Conservation (phyloP, 92 coral and sea anemone genomes). For the Zoanthus sociatus region DNA sequence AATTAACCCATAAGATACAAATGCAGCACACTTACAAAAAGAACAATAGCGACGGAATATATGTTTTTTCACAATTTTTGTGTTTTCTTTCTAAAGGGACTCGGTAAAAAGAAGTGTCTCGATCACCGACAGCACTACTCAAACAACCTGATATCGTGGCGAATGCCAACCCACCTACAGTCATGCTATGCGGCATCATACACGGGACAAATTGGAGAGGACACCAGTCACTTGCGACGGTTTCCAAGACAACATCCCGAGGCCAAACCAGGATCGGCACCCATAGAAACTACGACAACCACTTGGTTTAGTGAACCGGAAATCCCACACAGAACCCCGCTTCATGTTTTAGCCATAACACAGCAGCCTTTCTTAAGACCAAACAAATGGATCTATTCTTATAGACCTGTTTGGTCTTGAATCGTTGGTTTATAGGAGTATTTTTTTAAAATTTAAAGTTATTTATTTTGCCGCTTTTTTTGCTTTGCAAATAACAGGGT, state of each 20-base stretch:
- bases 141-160: slow-evolving; percentile 81
- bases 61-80: background rate
- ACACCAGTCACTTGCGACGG: slow-evolving; percentile 65
- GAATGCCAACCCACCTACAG: slow-evolving; percentile 55
- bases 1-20: no score
- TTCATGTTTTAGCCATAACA: slow-evolving; percentile 84
- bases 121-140: slow-evolving; percentile 89
- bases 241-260: slow-evolving; percentile 77
- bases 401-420: slow-evolving; percentile 74
- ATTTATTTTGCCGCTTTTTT: no score
- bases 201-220: slow-evolving; percentile 60
- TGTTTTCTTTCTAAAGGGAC: slow-evolving; percentile 66
- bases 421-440: background rate
- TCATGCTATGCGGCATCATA: slow-evolving; percentile 82
- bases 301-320: slow-evolving; percentile 72
- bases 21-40: no score
- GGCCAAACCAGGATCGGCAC: slow-evolving; percentile 80
- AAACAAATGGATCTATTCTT: slow-evolving; percentile 90
- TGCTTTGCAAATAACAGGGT: no score
- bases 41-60: no score
- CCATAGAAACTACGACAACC: slow-evolving; percentile 76
- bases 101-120: slow-evolving; percentile 79
- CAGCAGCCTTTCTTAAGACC: slow-evolving; percentile 90
- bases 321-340: slow-evolving; percentile 79
- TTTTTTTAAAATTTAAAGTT: background rate